Evolutionary conservation across 2,113 vertebrate genomes (phyloP).

Genomic region (Neodon shergylaensis): DNA sequence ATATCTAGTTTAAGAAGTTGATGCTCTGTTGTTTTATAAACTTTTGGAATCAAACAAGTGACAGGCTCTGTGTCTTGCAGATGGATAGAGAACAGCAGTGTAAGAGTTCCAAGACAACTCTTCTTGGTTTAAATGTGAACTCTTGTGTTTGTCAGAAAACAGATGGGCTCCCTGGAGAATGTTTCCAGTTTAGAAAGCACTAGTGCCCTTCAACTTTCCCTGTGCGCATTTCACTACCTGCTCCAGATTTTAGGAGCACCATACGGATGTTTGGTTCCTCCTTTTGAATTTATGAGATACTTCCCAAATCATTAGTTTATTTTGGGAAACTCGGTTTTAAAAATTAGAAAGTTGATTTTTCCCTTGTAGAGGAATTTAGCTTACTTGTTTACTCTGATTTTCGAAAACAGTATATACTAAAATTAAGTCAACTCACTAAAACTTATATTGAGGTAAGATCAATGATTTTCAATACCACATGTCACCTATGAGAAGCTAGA

Average conservation of each 20-base stretch:
- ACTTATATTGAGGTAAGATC: neutral
- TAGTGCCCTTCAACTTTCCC: neutral
- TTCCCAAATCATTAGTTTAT: neutral
- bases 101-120: neutral
- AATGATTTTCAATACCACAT: neutral
- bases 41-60: slow-evolving; percentile 40
- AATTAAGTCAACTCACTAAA: slow-evolving; percentile 10
- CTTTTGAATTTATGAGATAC: neutral
- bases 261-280: neutral
- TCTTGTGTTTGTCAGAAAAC: neutral
- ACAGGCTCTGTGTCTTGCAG: neutral
- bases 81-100: neutral
- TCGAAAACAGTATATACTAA: neutral
- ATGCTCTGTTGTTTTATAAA: slow-evolving; percentile 28
- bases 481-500: neutral
- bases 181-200: neutral
- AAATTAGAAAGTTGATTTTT: slow-evolving; percentile 30
- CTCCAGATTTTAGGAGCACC: neutral
- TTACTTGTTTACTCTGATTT: slow-evolving; percentile 4
- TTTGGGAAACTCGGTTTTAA: slow-evolving; percentile 20
- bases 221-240: neutral
- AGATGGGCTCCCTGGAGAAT: neutral
- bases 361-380: neutral
- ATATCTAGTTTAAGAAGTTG: slow-evolving; percentile 32
- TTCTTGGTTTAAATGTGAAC: slow-evolving; percentile 4